These are phyloP conservation scores for Apolygus lucorum DNA, from an alignment of 1,140 invertebrate genomes.

Conservation along the genomic window DNA sequence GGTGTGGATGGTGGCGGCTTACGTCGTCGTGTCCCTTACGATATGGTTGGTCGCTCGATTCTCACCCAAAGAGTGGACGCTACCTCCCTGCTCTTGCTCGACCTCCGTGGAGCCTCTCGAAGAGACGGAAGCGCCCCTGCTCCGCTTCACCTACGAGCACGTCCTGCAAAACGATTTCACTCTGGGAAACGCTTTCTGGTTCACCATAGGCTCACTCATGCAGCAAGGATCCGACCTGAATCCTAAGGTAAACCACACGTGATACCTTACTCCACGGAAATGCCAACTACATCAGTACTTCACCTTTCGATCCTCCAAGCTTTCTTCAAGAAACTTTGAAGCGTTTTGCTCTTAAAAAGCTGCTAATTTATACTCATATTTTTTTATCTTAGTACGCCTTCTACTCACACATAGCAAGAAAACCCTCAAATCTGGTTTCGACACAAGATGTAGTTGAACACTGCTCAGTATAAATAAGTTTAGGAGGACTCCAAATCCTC, in stretches of 20 bases:
- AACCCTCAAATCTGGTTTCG: too few species aligned
- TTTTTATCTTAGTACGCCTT: too few species aligned
- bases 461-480: too few species aligned
- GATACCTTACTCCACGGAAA: not conserved
- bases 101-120: constrained; percentile 42
- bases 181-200: constrained; percentile 55
- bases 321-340: too few species aligned
- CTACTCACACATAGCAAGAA: too few species aligned
- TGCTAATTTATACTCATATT: too few species aligned
- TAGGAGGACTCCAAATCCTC: too few species aligned
- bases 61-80: constrained; percentile 55
- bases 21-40: constrained; percentile 63
- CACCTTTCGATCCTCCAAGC: not conserved
- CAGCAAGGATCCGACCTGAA: constrained; percentile 66
- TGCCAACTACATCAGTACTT: constrained; percentile 1
- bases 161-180: constrained; percentile 56
- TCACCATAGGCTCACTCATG: constrained; percentile 69
- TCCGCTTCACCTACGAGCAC: constrained; percentile 27
- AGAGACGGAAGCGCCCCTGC: not conserved
- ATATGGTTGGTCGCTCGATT: constrained; percentile 67
- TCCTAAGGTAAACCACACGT: constrained; percentile 47
- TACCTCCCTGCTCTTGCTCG: not conserved
- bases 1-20: constrained; percentile 64
- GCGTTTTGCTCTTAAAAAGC: too few species aligned
- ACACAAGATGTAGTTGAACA: too few species aligned